These are phyloP conservation scores for Aphelenchoides avenae DNA, from an alignment of 1,140 invertebrate genomes.

Conservation along the genomic window DNA sequence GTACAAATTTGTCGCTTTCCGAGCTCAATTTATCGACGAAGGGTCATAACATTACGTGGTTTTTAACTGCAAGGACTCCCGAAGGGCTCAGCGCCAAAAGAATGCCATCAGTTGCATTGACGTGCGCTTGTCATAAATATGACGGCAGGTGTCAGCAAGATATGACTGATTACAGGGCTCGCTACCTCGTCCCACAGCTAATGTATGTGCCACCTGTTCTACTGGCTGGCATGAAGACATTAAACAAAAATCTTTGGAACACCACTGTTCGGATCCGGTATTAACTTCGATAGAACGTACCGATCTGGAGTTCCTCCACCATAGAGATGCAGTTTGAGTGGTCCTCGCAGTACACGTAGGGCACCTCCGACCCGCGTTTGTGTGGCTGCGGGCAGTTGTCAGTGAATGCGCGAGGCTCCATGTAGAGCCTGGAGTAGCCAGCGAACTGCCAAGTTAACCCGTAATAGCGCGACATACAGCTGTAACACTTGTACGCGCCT, in stretches of 20 bases:
- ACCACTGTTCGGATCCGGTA: slow-evolving; percentile 17
- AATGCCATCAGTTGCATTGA: not conserved
- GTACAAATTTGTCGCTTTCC: too few relatives aligned
- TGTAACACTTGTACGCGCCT: slow-evolving; percentile 55
- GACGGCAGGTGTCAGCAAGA: too few relatives aligned
- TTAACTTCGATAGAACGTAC: slow-evolving; percentile 22
- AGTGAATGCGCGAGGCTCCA: slow-evolving; percentile 44
- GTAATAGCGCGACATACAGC: slow-evolving; percentile 52
- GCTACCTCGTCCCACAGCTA: too few relatives aligned
- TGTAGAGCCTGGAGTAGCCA: slow-evolving; percentile 45
- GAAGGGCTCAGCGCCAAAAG: too few relatives aligned
- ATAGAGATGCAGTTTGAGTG: slow-evolving; percentile 40
- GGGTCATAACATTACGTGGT: too few relatives aligned
- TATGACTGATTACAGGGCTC: too few relatives aligned
- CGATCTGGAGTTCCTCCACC: slow-evolving; percentile 46
- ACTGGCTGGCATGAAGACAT: too few relatives aligned
- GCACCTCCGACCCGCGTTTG: slow-evolving; percentile 37
- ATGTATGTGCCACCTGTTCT: too few relatives aligned
- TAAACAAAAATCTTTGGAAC: not conserved
- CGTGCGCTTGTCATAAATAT: not conserved
- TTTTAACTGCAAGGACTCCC: too few relatives aligned
- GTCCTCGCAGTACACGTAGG: slow-evolving; percentile 39
- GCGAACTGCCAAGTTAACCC: slow-evolving; percentile 51
- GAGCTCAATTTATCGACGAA: too few relatives aligned
- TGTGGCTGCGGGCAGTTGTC: slow-evolving; percentile 46